phyloP scores from a whole-genome alignment of 2,888 invertebrate species.

The Eurytoma adleriae region DNA sequence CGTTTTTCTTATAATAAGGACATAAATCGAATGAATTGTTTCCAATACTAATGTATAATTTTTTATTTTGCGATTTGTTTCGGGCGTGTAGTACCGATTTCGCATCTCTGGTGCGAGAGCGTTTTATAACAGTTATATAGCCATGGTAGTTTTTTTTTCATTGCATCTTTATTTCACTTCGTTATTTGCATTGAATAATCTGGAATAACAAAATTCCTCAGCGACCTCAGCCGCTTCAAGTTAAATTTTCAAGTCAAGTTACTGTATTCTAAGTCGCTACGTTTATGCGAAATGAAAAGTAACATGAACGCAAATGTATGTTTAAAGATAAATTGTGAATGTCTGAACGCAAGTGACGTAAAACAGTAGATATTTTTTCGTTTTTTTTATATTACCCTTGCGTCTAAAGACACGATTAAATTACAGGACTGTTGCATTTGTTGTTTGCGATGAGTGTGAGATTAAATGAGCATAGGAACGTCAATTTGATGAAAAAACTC shows the following conservation, averaged over 20 bases:
- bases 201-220: conserved; percentile 40
- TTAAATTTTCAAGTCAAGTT: conserved; percentile 2
- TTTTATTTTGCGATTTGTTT: too few species aligned
- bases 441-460: conserved; percentile 33
- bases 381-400: neutral
- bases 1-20: too few species aligned
- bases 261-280: conserved; percentile 23
- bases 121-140: conserved; percentile 37
- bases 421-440: conserved; percentile 41
- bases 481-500: too few species aligned
- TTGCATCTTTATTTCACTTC: neutral
- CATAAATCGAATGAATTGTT: too few species aligned
- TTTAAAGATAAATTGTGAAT: too few species aligned
- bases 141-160: conserved; percentile 24
- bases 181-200: conserved; percentile 33
- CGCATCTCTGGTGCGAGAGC: too few species aligned
- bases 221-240: conserved; percentile 1
- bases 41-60: too few species aligned
- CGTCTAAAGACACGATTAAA: conserved; percentile 29
- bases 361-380: conserved; percentile 34
- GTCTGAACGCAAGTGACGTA: too few species aligned
- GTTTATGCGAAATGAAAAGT: too few species aligned
- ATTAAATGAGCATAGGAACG: too few species aligned
- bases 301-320: conserved; percentile 25
- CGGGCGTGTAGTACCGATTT: too few species aligned